Evolutionary conservation across 2,113 vertebrate species (phyloP).

Genomic region (Syngnathoides biaculeatus): DNA sequence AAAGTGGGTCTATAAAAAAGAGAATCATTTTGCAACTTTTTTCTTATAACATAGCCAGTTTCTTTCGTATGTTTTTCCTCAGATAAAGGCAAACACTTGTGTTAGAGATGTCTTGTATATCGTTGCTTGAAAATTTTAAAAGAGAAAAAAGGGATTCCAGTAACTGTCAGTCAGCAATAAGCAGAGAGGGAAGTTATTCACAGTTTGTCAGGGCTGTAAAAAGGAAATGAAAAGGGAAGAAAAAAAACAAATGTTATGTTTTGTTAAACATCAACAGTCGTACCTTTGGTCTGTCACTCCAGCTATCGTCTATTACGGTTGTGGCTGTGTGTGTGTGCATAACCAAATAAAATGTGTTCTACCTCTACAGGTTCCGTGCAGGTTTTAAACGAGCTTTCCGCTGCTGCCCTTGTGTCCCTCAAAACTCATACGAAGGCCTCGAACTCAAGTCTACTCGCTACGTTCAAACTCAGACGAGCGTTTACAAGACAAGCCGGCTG

Average conservation of each 20-base stretch:
- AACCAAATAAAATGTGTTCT: neutral
- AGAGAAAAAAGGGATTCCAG: neutral
- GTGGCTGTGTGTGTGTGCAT: neutral
- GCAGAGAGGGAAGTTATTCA: neutral
- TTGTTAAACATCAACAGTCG: neutral
- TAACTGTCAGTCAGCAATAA: neutral
- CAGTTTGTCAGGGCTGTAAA: neutral
- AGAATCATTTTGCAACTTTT: too few relatives aligned
- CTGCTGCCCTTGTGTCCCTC: slow-evolving; percentile 84
- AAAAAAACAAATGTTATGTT: neutral
- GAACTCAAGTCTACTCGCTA: slow-evolving; percentile 90
- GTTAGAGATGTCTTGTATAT: too few relatives aligned
- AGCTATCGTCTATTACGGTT: neutral
- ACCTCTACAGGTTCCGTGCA: slow-evolving; percentile 82
- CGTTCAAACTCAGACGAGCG: slow-evolving; percentile 87
- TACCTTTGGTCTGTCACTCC: neutral
- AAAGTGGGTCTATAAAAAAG: too few relatives aligned
- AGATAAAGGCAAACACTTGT: too few relatives aligned
- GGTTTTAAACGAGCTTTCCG: slow-evolving; percentile 90
- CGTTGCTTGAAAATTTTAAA: too few relatives aligned
- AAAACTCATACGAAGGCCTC: slow-evolving; percentile 81
- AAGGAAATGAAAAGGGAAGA: neutral
- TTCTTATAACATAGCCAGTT: too few relatives aligned
- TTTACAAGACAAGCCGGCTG: slow-evolving; percentile 88
- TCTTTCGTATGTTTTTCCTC: too few relatives aligned